Evolutionary conservation across 2,797 vertebrate species (phyloP).

Genomic region (Hippoglossus hippoglossus): DNA sequence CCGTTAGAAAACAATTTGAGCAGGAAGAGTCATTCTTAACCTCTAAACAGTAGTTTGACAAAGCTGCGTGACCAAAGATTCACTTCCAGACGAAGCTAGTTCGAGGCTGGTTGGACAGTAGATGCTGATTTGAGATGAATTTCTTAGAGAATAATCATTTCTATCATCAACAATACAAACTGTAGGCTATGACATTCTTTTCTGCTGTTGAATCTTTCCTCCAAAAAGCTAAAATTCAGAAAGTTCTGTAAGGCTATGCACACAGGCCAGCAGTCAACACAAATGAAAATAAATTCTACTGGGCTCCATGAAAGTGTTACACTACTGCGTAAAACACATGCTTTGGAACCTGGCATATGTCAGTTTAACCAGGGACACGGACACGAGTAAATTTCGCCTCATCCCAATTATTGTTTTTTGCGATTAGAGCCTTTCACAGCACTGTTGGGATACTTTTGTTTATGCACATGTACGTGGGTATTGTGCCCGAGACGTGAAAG

Average conservation of each 20-base stretch:
- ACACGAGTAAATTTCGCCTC: constrained; percentile 47
- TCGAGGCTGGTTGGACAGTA: neutral
- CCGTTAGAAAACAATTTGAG: neutral
- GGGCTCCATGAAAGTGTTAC: constrained; percentile 6
- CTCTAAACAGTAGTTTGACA: neutral
- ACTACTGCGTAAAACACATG: constrained; percentile 26
- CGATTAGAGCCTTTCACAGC: constrained; percentile 41
- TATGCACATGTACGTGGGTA: constrained; percentile 43
- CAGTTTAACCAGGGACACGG: constrained; percentile 41
- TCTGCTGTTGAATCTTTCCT: neutral
- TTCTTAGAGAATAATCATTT: neutral
- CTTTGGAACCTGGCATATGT: constrained; percentile 19
- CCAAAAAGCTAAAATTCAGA: neutral
- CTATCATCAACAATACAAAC: neutral
- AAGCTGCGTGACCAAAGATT: neutral
- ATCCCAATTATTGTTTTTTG: constrained; percentile 46
- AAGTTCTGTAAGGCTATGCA: neutral
- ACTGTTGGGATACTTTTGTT: constrained; percentile 46
- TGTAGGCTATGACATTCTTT: neutral
- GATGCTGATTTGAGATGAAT: neutral
- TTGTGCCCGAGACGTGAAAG: constrained; percentile 56
- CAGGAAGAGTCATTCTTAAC: neutral
- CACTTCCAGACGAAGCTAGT: neutral
- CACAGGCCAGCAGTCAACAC: constrained; percentile 6
- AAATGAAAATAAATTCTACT: constrained; percentile 21